Conservation (phyloP, 2,797 vertebrate genomes). For the Chloroceryle amazona region DNA sequence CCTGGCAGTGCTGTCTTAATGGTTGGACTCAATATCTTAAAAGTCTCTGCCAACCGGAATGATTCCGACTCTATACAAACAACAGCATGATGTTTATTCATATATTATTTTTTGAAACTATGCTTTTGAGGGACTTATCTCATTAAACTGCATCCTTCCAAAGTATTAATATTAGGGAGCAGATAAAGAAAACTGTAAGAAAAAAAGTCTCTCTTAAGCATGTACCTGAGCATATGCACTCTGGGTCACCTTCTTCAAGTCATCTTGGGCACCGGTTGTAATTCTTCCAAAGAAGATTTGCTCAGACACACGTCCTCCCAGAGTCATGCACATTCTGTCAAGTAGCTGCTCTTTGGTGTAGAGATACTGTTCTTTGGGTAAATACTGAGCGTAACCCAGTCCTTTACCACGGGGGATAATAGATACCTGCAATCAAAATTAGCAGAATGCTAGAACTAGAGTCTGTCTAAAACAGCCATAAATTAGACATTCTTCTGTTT, state of each 20-base stretch:
- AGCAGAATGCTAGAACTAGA: background rate
- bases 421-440: conserved; percentile 87
- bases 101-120: background rate
- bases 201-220: background rate
- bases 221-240: conserved; percentile 94
- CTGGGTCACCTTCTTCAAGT: conserved; percentile 95
- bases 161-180: background rate
- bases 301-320: conserved; percentile 93
- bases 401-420: conserved; percentile 97
- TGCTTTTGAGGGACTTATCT: background rate
- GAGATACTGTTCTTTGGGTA: conserved; percentile 95
- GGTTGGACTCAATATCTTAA: too few relatives aligned
- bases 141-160: background rate
- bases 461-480: background rate
- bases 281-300: conserved; percentile 95
- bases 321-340: conserved; percentile 97
- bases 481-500: background rate
- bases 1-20: too few relatives aligned
- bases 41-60: too few relatives aligned
- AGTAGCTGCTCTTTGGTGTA: conserved; percentile 96
- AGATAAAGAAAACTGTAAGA: background rate
- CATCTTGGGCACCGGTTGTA: conserved; percentile 96
- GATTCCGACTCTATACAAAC: background rate
- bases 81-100: background rate
- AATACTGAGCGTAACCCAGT: conserved; percentile 95